Base-by-base conservation (phyloP, 2,888 invertebrate species). In the Parnassius orleans region DNA sequence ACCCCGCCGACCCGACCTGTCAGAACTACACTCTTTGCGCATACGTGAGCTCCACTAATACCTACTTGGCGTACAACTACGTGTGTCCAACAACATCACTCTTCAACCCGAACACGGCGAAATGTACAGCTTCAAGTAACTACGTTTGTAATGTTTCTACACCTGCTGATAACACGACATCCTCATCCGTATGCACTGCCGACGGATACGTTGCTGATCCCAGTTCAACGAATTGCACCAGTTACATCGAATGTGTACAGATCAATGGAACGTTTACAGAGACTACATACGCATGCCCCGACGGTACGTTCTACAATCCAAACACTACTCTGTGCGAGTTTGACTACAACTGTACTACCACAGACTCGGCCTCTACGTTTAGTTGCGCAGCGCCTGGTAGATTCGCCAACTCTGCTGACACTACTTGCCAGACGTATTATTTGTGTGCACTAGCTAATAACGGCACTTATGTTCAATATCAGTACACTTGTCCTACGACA, bases 21-120 rank as follows among this genome's bases (percentile, higher is more conserved):
- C 70, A 83, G 67, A 86, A 84, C 68, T 92, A 91, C 72, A 87
- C 84, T 2, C 75, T 83, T 2, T 92, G 92, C 68, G 77, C 84
- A 48, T 79, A 73, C 63, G 68, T 72, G 63, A 71, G 70, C 48
- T 64, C 72, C n/a, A 76, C 63, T n/a, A 65, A 63, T 48, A 67
- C 72, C 33, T 89, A 78, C 64, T 2, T 80, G 12, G 64, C 81
- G 9, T 90, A 87, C 70, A 70, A 82, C 71, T 90, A 88, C 71
- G 77, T 77, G n/a, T 91, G 91, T 61, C 88, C 90, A 0, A 75
- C 81, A 0, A 85, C 83, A 2, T 87, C 90, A 65, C 69, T 87
- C 44, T 92, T 92, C 73, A 83, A 88, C 64, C 88, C 90, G 0
- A 69, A 65, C 47, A 69, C 75, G 0, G 63, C 62, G 1, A 62